A percentile compares a stretch with the other conserved stretches of the same genome.
Evolutionary conservation across 2,888 invertebrate species (phyloP).

Genomic region (Leucoma salicis): DNA sequence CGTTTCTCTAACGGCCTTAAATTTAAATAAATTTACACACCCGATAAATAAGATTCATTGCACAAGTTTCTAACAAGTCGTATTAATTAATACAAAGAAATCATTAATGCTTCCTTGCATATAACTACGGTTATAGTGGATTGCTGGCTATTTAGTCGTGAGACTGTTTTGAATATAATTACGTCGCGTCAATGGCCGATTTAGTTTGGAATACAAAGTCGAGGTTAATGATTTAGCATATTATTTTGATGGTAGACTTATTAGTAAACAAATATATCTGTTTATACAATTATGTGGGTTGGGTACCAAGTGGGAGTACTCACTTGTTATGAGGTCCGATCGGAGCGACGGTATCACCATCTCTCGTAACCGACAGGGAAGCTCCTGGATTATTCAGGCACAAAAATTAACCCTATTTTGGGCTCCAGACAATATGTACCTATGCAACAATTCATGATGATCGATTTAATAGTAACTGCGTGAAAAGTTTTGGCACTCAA

Average conservation of each 20-base stretch:
- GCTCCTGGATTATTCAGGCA: no score
- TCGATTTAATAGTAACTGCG: slow-evolving; percentile 5
- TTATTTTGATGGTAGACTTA: no score
- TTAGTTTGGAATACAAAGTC: slow-evolving; percentile 3
- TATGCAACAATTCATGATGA: no score
- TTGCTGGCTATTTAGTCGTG: not conserved
- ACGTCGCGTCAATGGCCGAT: not conserved
- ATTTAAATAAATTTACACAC: slow-evolving; percentile 38
- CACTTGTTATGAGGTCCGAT: no score
- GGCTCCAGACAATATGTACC: no score
- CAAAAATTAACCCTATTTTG: no score
- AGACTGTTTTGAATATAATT: slow-evolving; percentile 3
- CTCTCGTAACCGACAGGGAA: no score
- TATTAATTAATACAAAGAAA: slow-evolving; percentile 33
- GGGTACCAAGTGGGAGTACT: no score
- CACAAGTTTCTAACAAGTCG: slow-evolving; percentile 25
- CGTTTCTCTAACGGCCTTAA: slow-evolving; percentile 30
- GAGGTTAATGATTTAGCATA: slow-evolving; percentile 1
- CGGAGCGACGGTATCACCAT: no score
- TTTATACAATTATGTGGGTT: no score
- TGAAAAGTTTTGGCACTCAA: slow-evolving; percentile 9
- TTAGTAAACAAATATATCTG: no score
- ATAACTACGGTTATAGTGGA: not conserved
- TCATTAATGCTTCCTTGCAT: slow-evolving; percentile 20
- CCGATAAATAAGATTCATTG: slow-evolving; percentile 36